Evolutionary conservation across 1,140 invertebrate species (phyloP).

Genomic region (Drosophila bocki): DNA sequence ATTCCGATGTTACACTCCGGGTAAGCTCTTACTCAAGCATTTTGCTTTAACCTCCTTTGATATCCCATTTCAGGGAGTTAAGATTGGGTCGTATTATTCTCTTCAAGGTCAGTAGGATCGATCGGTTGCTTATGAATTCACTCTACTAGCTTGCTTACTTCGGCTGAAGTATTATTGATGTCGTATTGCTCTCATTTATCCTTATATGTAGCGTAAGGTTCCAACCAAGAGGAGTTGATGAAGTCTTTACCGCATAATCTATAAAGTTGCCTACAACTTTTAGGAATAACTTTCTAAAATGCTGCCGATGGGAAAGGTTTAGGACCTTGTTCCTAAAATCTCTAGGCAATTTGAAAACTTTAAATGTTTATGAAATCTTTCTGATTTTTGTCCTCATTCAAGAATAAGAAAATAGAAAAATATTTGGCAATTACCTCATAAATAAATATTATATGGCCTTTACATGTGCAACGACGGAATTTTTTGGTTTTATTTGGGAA

Average conservation of each 20-base stretch:
- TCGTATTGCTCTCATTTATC: background rate
- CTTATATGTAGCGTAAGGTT: background rate
- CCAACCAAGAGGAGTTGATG: background rate
- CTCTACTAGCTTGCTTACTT: background rate
- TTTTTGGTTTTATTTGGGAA: no score
- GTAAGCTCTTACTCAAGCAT: background rate
- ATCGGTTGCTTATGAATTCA: background rate
- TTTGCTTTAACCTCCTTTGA: background rate
- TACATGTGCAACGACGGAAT: no score
- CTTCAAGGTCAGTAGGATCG: background rate
- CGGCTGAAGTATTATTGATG: background rate
- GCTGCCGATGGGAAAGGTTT: background rate
- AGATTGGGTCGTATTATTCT: background rate
- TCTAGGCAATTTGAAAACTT: slow-evolving; percentile 8
- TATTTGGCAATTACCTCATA: no score
- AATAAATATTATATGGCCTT: no score
- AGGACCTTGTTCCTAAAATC: slow-evolving; percentile 19
- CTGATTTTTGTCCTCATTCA: background rate
- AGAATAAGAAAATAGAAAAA: no score
- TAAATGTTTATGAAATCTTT: background rate
- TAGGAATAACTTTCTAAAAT: slow-evolving; percentile 16
- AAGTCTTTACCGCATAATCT: background rate
- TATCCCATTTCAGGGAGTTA: background rate
- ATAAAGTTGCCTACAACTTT: slow-evolving; percentile 12
- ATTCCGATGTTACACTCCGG: no score